Evolutionary conservation across 2,888 invertebrate species (phyloP).

Genomic region (Loripinus fragilis): DNA sequence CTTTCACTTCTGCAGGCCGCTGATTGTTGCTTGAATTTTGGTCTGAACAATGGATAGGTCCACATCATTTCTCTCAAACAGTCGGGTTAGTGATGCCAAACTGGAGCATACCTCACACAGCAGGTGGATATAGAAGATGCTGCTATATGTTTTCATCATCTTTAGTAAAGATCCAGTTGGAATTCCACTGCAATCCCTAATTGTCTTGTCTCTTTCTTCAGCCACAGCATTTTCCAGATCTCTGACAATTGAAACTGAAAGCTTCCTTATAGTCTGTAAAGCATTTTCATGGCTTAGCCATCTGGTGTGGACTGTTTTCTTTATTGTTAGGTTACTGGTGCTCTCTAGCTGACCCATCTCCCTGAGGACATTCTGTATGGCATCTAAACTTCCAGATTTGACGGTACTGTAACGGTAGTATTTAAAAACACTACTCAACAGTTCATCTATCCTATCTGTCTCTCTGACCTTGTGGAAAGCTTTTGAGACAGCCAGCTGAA

Average conservation of each 20-base stretch:
- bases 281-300: slow-evolving; percentile 46
- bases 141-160: slow-evolving; percentile 33
- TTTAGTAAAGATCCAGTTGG: slow-evolving; percentile 36
- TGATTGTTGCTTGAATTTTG: slow-evolving; percentile 14
- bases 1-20: background rate
- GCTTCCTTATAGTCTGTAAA: slow-evolving; percentile 30
- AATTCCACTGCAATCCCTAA: slow-evolving; percentile 24
- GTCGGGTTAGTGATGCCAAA: too few relatives aligned
- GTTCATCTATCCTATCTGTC: too few relatives aligned
- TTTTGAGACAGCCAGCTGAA: slow-evolving; percentile 40
- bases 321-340: slow-evolving; percentile 26
- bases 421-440: slow-evolving; percentile 36
- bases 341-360: slow-evolving; percentile 35
- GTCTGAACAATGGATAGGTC: slow-evolving; percentile 32
- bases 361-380: slow-evolving; percentile 39
- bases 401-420: slow-evolving; percentile 55
- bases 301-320: slow-evolving; percentile 36
- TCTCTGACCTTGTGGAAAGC: slow-evolving; percentile 37
- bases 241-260: slow-evolving; percentile 33
- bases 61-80: slow-evolving; percentile 33
- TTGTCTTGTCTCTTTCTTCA: slow-evolving; percentile 35
- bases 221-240: slow-evolving; percentile 43
- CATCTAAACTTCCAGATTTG: slow-evolving; percentile 37
- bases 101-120: slow-evolving; percentile 38
- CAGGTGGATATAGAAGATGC: slow-evolving; percentile 36